A percentile compares a stretch with the other conserved stretches of the same genome.
These are phyloP conservation scores for Lepidothrix coronata DNA, from an alignment of 2,113 vertebrate species.

Conservation along the genomic window DNA sequence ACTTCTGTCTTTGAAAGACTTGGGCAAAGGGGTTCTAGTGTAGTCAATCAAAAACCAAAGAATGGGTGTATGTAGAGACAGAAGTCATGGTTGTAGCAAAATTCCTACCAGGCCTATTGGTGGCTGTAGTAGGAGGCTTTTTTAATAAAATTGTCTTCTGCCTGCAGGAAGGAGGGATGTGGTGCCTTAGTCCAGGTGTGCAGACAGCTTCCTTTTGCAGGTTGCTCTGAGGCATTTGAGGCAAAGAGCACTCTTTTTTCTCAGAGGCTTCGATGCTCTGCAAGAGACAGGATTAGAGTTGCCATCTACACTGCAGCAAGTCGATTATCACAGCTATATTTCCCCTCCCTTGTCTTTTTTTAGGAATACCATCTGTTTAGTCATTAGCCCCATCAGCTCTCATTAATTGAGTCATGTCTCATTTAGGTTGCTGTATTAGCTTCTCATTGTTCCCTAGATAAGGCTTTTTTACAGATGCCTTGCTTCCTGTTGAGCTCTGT, in stretches of 20 bases:
- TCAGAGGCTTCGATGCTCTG: background rate
- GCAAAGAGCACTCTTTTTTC: background rate
- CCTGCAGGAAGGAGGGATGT: background rate
- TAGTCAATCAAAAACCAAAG: background rate
- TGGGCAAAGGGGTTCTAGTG: background rate
- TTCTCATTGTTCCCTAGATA: constrained; percentile 61
- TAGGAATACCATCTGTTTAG: constrained; percentile 72
- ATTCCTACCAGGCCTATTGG: background rate
- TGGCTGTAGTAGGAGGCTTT: background rate
- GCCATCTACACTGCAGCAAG: constrained; percentile 25
- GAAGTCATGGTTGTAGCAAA: background rate
- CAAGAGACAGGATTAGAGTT: background rate
- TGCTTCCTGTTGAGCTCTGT: constrained; percentile 54
- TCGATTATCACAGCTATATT: constrained; percentile 53
- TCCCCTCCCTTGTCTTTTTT: constrained; percentile 54
- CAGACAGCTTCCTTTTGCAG: background rate
- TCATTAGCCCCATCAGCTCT: constrained; percentile 71
- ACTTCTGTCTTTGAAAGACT: background rate
- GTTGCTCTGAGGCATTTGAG: background rate
- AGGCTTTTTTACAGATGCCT: constrained; percentile 58
- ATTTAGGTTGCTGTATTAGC: constrained; percentile 63
- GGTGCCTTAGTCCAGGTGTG: background rate
- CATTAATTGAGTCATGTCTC: constrained; percentile 72
- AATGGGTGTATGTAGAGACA: background rate
- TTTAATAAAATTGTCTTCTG: background rate